Evolutionary conservation across 2,797 vertebrate genomes (phyloP), one percentile per base, ranked within the genome.

Genomic region (Xiphorhynchus erythropygius): DNA sequence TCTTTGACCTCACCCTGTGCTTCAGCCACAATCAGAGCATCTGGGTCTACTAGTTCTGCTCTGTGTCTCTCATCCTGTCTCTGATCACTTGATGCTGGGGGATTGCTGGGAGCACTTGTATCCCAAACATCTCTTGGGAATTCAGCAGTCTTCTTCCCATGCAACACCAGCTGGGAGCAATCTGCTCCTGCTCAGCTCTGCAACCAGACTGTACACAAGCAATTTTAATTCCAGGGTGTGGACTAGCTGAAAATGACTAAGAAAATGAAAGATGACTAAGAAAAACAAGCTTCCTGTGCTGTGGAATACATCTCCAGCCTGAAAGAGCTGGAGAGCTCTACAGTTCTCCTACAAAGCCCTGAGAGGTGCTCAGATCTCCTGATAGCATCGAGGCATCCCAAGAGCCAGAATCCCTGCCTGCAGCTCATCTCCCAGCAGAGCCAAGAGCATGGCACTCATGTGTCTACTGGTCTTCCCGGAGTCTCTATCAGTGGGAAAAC

Each of bases 241-340:
- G 87, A 76, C 37, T 87, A 64, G 69, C 37, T 85, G 79, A 80
- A 92, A 78, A 80, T 89, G 30, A 89, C 84, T 95, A 87, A 94
- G 89, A 87, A 87, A 95, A 89, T 28, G 16, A 86, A 94, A 84
- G 63, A 94, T 82, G 87, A 90, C 70, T 93, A 89, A 96, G 91
- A 87, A 93, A 89, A 96, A 87, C 78, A 89, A 92, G 73, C 53
- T 62, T 53, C 30, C 19, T 24, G 27, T 53, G n/a, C 76, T 86
- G 46, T 71, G 52, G 52, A 85, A 85, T 74, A 3, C 15, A 57
- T 64, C 68, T 94, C 46, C 79, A 78, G 49, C 49, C 64, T 80
- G 68, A 68, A 94, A 87, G 5, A 82, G 47, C 55, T 50, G 13
- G 77, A 87, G 50, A 85, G 35, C n/a, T 88, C 28, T 39, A 50